Conservation (phyloP, 2,888 invertebrate genomes). For the Lasioglossum pauxillum region DNA sequence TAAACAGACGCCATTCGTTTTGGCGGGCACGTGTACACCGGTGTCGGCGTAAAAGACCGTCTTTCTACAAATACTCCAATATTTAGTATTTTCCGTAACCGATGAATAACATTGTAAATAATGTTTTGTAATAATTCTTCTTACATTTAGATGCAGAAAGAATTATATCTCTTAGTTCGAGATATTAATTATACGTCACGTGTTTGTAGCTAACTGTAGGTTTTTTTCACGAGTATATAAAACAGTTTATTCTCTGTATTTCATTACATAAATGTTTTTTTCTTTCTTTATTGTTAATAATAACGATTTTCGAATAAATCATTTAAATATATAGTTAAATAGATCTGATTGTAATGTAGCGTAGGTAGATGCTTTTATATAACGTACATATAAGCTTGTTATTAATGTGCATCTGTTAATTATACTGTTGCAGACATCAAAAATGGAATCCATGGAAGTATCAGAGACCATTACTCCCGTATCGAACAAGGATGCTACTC, state of each 20-base stretch:
- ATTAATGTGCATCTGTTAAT: neutral
- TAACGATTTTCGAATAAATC: neutral
- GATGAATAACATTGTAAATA: slow-evolving; percentile 77
- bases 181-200: slow-evolving; percentile 51
- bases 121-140: slow-evolving; percentile 49
- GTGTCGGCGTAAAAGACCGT: slow-evolving; percentile 42
- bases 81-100: slow-evolving; percentile 38
- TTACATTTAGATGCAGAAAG: slow-evolving; percentile 30
- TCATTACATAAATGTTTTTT: neutral
- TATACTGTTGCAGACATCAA: slow-evolving; percentile 76
- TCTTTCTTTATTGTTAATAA: neutral
- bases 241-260: slow-evolving; percentile 13
- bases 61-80: slow-evolving; percentile 25
- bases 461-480: slow-evolving; percentile 79
- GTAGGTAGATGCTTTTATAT: neutral
- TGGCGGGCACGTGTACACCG: slow-evolving; percentile 82
- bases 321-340: neutral
- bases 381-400: neutral
- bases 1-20: slow-evolving; percentile 79
- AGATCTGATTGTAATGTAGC: neutral
- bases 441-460: slow-evolving; percentile 86
- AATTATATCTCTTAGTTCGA: slow-evolving; percentile 34
- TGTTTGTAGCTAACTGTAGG: slow-evolving; percentile 54
- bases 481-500: slow-evolving; percentile 68
- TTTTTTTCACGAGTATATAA: slow-evolving; percentile 37